A percentile compares a stretch with the other conserved stretches of the same genome.
Evolutionary conservation across 2,888 invertebrate genomes (phyloP).

Genomic region (Dione juno): DNA sequence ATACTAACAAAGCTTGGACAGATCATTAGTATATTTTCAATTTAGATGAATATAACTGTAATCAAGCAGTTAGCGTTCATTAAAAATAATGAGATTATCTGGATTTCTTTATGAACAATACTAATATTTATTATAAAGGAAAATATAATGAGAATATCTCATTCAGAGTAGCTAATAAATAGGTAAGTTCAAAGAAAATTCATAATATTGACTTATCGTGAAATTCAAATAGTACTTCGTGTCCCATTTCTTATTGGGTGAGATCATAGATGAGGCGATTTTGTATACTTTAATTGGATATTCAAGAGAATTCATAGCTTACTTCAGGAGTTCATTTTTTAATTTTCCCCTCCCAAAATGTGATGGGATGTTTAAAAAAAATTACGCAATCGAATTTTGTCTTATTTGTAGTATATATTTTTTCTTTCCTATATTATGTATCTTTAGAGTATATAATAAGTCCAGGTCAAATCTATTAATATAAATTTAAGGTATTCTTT

Average conservation of each 20-base stretch:
- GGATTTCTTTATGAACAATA: neutral
- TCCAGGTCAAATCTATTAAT: too few relatives aligned
- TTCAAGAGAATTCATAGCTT: too few relatives aligned
- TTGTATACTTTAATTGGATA: neutral
- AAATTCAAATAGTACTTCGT: conserved; percentile 46
- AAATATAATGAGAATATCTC: conserved; percentile 27
- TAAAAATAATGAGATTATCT: conserved; percentile 15
- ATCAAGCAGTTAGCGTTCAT: conserved; percentile 8
- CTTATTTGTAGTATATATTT: too few relatives aligned
- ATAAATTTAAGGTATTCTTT: too few relatives aligned
- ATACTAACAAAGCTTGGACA: neutral
- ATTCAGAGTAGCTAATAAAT: conserved; percentile 50
- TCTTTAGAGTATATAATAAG: too few relatives aligned
- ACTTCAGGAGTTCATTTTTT: too few relatives aligned
- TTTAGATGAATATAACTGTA: neutral
- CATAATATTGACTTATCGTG: conserved; percentile 53
- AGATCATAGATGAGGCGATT: neutral
- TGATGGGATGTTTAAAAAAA: too few relatives aligned
- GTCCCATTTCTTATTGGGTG: conserved; percentile 25
- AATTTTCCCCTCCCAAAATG: too few relatives aligned
- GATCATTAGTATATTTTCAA: conserved; percentile 13
- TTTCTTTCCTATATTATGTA: too few relatives aligned
- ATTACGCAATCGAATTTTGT: too few relatives aligned
- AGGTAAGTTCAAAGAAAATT: conserved; percentile 53
- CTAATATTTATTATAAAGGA: neutral